Conservation (phyloP, 2,888 invertebrate genomes). For the Brachypterus glaber region DNA sequence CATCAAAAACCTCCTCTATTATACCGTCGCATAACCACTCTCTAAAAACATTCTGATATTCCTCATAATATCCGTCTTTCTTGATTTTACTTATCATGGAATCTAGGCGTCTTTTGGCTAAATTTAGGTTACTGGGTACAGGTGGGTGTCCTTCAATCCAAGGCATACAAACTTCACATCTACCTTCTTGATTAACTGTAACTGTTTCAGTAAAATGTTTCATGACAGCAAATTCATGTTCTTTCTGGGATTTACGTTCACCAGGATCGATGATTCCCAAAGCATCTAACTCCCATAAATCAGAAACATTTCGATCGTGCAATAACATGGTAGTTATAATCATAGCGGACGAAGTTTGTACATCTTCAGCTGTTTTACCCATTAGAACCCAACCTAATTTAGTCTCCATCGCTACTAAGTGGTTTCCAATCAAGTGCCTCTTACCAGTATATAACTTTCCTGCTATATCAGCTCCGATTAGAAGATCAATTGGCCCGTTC, state of each 20-base stretch:
- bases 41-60: constrained; percentile 20
- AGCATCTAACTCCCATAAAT: constrained; percentile 25
- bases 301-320: background rate
- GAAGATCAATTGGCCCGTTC: constrained; percentile 16
- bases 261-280: constrained; percentile 25
- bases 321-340: constrained; percentile 3
- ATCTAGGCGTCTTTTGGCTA: constrained; percentile 16
- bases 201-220: constrained; percentile 19
- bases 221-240: constrained; percentile 15
- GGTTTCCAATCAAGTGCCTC: constrained; percentile 18
- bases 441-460: constrained; percentile 23
- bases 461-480: too few species aligned
- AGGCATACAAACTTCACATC: constrained; percentile 25
- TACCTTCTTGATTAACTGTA: constrained; percentile 15
- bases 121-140: constrained; percentile 15
- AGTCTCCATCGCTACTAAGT: constrained; percentile 21
- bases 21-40: constrained; percentile 24
- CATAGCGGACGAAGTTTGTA: background rate
- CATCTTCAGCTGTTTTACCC: constrained; percentile 4
- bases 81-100: constrained; percentile 12
- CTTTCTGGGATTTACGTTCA: too few species aligned
- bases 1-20: constrained; percentile 17
- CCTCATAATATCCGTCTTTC: constrained; percentile 8
- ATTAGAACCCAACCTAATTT: constrained; percentile 9
- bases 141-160: constrained; percentile 22